Percentiles rank a stretch among this genome's conserved stretches.
Evolutionary conservation across 2,797 vertebrate species (phyloP).

Genomic region (Bucorvus abyssinicus): DNA sequence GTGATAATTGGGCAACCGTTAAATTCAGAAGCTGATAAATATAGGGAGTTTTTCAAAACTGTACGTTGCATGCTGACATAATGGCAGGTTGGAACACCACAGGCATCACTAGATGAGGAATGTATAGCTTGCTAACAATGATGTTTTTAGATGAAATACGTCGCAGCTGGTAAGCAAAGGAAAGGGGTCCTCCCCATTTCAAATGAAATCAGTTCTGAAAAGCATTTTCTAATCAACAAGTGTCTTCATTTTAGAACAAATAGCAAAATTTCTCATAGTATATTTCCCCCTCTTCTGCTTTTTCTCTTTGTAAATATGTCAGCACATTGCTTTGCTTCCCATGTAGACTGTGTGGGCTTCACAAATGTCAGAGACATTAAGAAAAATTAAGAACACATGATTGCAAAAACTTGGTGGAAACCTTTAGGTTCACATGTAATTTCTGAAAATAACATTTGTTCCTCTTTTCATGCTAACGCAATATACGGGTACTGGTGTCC

Average conservation of each 20-base stretch:
- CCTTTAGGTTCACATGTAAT: background rate
- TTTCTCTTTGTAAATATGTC: background rate
- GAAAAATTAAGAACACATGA: background rate
- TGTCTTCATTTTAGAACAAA: background rate
- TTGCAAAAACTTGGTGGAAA: background rate
- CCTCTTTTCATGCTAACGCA: background rate
- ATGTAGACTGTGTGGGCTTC: background rate
- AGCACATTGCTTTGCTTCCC: background rate
- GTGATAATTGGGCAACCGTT: conserved; percentile 20
- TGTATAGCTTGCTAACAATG: conserved; percentile 4
- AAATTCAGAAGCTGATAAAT: conserved; percentile 44
- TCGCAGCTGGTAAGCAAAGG: background rate
- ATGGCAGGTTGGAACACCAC: conserved; percentile 57
- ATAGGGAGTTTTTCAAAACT: background rate
- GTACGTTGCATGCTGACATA: conserved; percentile 3
- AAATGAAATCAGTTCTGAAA: background rate
- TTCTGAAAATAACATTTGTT: background rate
- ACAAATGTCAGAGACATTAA: background rate
- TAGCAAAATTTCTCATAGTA: background rate
- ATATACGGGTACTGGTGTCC: rapidly evolving
- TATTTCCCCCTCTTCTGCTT: background rate
- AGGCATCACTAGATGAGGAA: background rate
- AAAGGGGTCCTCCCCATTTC: background rate
- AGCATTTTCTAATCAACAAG: background rate
- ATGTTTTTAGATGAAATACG: background rate